These are phyloP conservation scores for Podarcis muralis DNA, from an alignment of 2,113 vertebrate species.

Conservation along the genomic window DNA sequence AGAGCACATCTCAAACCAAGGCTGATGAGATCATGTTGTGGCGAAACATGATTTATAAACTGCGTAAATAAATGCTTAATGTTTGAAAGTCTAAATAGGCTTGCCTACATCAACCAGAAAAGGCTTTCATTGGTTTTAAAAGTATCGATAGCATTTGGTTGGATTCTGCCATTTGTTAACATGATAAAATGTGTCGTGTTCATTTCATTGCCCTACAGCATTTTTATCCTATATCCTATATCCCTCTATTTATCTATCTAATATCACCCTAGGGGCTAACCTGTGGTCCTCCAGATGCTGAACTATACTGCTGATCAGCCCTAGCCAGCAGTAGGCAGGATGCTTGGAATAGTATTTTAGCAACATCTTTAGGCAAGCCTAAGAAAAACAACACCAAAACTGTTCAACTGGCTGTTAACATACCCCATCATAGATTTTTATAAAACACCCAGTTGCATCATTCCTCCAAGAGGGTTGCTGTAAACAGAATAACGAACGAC, in stretches of 20 bases:
- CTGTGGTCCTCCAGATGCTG: no score
- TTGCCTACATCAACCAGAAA: neutral
- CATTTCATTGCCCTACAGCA: neutral
- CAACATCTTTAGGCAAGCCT: no score
- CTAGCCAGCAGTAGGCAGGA: no score
- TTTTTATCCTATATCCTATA: no score
- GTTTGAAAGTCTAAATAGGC: neutral
- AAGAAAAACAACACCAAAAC: neutral
- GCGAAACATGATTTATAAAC: no score
- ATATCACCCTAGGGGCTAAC: no score
- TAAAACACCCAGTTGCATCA: accelerated
- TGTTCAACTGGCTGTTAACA: neutral
- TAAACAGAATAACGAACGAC: accelerated
- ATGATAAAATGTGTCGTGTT: accelerated
- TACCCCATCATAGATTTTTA: neutral
- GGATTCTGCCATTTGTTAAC: neutral
- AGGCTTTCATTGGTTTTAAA: neutral
- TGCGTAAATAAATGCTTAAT: neutral
- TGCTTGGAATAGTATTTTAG: no score
- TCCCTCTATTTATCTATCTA: no score
- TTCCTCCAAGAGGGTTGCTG: no score
- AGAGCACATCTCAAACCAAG: neutral
- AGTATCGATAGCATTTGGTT: neutral
- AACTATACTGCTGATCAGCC: no score
- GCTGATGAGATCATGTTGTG: neutral